Evolutionary conservation across 1,140 invertebrate genomes (phyloP).

Genomic region (Onthophagus taurus): DNA sequence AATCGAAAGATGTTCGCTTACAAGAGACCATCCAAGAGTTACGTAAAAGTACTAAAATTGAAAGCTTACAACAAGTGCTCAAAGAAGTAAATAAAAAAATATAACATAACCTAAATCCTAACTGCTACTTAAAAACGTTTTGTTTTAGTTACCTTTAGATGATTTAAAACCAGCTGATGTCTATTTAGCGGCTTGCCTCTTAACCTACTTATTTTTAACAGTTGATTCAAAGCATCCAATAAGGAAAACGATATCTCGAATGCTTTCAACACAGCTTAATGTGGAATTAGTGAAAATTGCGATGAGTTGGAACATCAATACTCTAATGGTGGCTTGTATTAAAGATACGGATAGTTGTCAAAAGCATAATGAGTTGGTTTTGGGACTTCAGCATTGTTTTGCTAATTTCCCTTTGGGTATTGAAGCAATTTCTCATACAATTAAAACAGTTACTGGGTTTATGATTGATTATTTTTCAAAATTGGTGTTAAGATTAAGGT

Average conservation of each 20-base stretch:
- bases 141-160: slow-evolving; percentile 2
- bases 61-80: slow-evolving; percentile 1
- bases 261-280: not conserved
- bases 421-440: slow-evolving; percentile 3
- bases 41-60: not conserved
- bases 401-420: slow-evolving; percentile 9
- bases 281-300: not conserved
- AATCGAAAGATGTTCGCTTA: not conserved
- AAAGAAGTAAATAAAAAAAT: slow-evolving; percentile 3
- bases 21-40: slow-evolving; percentile 3
- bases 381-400: slow-evolving; percentile 4
- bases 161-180: not conserved
- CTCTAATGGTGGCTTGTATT: not conserved
- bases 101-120: not conserved
- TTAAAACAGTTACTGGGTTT: slow-evolving; percentile 6
- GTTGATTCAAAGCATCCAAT: slow-evolving; percentile 7
- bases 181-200: not conserved
- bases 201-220: slow-evolving; percentile 9
- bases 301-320: not conserved
- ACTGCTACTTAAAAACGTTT: not conserved
- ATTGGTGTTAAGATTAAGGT: not conserved
- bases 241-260: slow-evolving; percentile 7
- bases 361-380: not conserved
- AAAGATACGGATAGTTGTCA: not conserved
- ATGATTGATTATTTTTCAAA: slow-evolving; percentile 2